phyloP scores from a whole-genome alignment of 2,888 invertebrate genomes.

The Chymomyza procnemis region DNA sequence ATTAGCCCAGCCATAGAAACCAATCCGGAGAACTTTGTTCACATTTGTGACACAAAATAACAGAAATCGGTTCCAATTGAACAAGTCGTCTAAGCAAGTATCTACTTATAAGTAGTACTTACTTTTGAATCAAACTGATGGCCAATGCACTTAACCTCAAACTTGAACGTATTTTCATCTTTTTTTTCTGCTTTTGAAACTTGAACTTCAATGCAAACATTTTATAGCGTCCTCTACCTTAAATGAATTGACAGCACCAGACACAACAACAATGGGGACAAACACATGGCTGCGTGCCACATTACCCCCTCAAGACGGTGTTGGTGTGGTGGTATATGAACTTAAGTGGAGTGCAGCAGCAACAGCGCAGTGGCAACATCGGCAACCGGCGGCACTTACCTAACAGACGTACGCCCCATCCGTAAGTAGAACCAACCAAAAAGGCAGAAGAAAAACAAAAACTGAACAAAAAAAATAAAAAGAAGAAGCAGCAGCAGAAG shows the following conservation, averaged over 20 bases:
- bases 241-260: conserved; percentile 50
- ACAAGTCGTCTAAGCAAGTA: conserved; percentile 40
- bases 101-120: conserved; percentile 6
- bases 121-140: conserved; percentile 17
- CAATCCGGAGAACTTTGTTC: conserved; percentile 26
- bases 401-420: conserved; percentile 12
- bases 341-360: conserved; percentile 47
- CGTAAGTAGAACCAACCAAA: conserved; percentile 37
- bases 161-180: conserved; percentile 29
- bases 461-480: no score
- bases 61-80: conserved; percentile 53
- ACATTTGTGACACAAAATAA: conserved; percentile 37
- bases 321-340: conserved; percentile 63
- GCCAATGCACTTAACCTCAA: conserved; percentile 47
- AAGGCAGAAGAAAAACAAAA: conserved; percentile 39
- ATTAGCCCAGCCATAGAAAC: conserved; percentile 21
- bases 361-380: background rate
- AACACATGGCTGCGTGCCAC: conserved; percentile 61
- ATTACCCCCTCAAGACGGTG: conserved; percentile 24
- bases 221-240: conserved; percentile 17
- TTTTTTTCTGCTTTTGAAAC: conserved; percentile 26
- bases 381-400: conserved; percentile 21
- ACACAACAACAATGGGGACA: conserved; percentile 14
- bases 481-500: conserved; percentile 33
- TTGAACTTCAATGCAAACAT: conserved; percentile 41